Base-by-base conservation (phyloP, 2,113 vertebrate genomes). In the Cygnus atratus region DNA sequence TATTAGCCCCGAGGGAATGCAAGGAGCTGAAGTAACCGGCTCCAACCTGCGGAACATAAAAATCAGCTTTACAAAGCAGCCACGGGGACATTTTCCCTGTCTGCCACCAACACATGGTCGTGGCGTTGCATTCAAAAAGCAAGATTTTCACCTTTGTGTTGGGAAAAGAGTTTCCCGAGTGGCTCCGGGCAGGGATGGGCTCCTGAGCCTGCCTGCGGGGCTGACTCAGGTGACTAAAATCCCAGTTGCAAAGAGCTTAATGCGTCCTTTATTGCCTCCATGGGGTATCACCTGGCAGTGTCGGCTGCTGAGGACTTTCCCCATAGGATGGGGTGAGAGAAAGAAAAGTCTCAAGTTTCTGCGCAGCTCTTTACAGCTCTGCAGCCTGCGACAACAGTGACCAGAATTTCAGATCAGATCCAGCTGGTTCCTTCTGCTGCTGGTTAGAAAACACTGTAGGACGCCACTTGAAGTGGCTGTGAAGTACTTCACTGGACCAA, bases 201-300 rank as follows among this genome's bases (percentile, higher is more conserved):
- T 31, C 37, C 68, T 2, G 0, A 54, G 39, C 37, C 28, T 1
- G 16, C 25, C 26, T 6, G 2, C 0, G 7, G 24, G 31, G 35
- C 3, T 1, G 31, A 54, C 11, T 26, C 1, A 3, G 33, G 4
- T 55, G 9, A n/a, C 12, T 50, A 25, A 88, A 65, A 72, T 7
- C 46, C 33, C 1, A 2, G 37, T 39, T 12, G 24, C 33, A 37
- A 15, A 13, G 7, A 50, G n/a, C 22, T 52, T 26, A 13, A 52
- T 25, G 50, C 8, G 50, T 52, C 50, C 50, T 52, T 52, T 25
- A 52, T 25, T 52, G 50, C 50, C 50, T 52, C 50, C 24, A 52
- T 21, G 15, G 54, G 28, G 26, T 16, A 5, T 57, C 66, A 71
- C 57, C 68, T 9, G 46, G 67, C 46, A 4, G 24, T 13, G 57